Base-by-base conservation (phyloP, 2,113 vertebrate genomes). In the Lamprotornis superbus region DNA sequence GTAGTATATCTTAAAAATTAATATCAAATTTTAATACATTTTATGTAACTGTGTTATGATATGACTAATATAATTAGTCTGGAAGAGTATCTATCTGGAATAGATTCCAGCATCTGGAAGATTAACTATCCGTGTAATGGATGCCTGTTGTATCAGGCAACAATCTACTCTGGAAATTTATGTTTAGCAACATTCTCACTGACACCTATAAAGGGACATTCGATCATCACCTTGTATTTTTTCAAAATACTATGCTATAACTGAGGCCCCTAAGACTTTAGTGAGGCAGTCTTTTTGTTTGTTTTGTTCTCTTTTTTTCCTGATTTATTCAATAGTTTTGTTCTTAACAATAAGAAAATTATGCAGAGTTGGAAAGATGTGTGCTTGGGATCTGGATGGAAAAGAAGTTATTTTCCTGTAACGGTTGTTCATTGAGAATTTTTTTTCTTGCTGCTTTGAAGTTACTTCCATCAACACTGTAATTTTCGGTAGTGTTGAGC, bases 401-500 rank as follows among this genome's bases (percentile, higher is more conserved):
- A 87, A 69, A 76, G 50, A 83, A 14, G 47, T 57, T 81, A 65
- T 93, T 94, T 93, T 93, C 46, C 79, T 83, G 28, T 69, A 80
- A 24, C 13, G 14, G 40, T 86, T 90, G 78, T 88, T 93, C 86
- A 87, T 40, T 89, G 80, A 90, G 63, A 81, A 7, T 50, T n/a
- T 39, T 76, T 92, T 80, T 80, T 42, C 68, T 46, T 89, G 24
- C 44, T 84, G 39, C 96, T 95, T 97, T 96, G 95, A 96, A 95
- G 93, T 97, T 89, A 22, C 89, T 93, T 92, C 86, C 61, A 52
- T 95, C 91, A 92, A 89, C 87, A 79, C 83, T 93, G 71, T 93
- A 95, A 96, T 97, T 94, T 94, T 90, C 96, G 75, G 80, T 89
- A 35, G 39, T 69, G 39, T 42, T 86, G 86, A 86, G 56, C 56